phyloP scores from a whole-genome alignment of 2,797 vertebrate genomes.

The Hippocampus kuda region DNA sequence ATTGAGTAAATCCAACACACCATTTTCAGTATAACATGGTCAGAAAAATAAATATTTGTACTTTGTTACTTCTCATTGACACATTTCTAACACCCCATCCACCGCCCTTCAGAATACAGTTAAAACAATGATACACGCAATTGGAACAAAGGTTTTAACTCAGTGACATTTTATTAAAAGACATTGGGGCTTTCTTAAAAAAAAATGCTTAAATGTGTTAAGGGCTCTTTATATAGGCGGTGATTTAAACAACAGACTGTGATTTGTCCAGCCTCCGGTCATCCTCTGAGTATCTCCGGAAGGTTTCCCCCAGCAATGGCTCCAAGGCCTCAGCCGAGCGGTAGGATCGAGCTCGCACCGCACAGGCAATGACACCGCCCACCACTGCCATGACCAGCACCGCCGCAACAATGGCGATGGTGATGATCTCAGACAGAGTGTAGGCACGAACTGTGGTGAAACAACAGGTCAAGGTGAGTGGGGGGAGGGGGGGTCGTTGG shows the following conservation, averaged over 20 bases:
- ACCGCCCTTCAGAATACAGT: not conserved
- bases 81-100: no score
- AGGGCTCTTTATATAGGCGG: constrained; percentile 12
- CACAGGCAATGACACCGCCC: constrained; percentile 68
- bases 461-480: not conserved
- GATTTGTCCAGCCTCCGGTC: constrained; percentile 68
- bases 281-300: constrained; percentile 78
- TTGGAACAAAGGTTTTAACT: constrained; percentile 27
- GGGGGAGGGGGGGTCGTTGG: not conserved
- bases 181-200: constrained; percentile 49
- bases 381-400: constrained; percentile 74
- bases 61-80: no score
- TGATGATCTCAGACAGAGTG: constrained; percentile 81
- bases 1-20: no score
- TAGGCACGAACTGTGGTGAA: constrained; percentile 64
- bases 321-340: constrained; percentile 69
- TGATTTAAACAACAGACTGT: constrained; percentile 72
- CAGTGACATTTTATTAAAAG: constrained; percentile 10
- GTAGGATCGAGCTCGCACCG: constrained; percentile 64
- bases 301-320: constrained; percentile 81
- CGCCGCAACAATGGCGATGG: constrained; percentile 75
- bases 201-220: constrained; percentile 21
- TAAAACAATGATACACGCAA: not conserved
- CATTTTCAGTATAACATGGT: not conserved
- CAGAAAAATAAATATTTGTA: no score